Evolutionary conservation across 2,797 vertebrate genomes (phyloP).

Genomic region (Astyanax mexicanus): DNA sequence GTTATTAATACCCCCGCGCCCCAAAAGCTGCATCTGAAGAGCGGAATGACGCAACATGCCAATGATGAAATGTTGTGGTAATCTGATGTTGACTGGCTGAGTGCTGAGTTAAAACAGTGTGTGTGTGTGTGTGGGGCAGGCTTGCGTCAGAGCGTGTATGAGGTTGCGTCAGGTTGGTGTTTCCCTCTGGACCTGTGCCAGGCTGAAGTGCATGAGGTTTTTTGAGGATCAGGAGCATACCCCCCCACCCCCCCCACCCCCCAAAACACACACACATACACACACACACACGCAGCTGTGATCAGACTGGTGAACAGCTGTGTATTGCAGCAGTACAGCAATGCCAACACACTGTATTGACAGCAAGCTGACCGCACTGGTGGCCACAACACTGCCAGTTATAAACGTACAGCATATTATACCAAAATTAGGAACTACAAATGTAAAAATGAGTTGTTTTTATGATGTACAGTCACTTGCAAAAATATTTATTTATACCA

Average conservation of each 20-base stretch:
- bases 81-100: conserved; percentile 18
- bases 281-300: conserved; percentile 15
- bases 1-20: background rate
- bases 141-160: conserved; percentile 47
- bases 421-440: too few species aligned
- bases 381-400: too few species aligned
- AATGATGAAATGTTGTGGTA: conserved; percentile 58
- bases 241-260: too few species aligned
- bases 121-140: conserved; percentile 16
- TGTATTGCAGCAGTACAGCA: conserved; percentile 28
- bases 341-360: too few species aligned
- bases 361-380: too few species aligned
- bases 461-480: too few species aligned
- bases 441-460: too few species aligned
- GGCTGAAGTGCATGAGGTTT: conserved; percentile 23
- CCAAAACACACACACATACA: conserved; percentile 9
- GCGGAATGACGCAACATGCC: conserved; percentile 14
- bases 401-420: too few species aligned
- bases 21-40: conserved; percentile 29
- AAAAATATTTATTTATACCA: too few species aligned
- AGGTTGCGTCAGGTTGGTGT: conserved; percentile 39
- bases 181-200: conserved; percentile 43
- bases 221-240: conserved; percentile 15
- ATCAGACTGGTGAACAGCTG: conserved; percentile 55
- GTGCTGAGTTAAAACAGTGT: conserved; percentile 26